A percentile compares a stretch with the other conserved stretches of the same genome.
phyloP scores from a whole-genome alignment of 2,797 vertebrate species.

The Triplophysa yarkandensis region DNA sequence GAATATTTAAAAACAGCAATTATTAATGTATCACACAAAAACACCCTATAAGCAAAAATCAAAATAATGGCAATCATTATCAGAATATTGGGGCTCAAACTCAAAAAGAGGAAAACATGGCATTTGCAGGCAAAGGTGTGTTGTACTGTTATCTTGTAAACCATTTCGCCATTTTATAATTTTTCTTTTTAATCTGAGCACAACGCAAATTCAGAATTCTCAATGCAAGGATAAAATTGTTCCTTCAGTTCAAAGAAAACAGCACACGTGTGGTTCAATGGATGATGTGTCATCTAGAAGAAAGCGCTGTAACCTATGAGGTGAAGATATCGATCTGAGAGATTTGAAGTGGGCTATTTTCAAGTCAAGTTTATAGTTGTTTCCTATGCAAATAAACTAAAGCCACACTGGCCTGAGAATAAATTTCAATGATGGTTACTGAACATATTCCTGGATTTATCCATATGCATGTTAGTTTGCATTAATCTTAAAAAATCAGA shows the following conservation, averaged over 20 bases:
- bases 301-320: slow-evolving; percentile 63
- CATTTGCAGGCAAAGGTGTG: slow-evolving; percentile 70
- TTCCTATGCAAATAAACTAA: background rate
- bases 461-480: background rate
- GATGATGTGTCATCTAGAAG: slow-evolving; percentile 49
- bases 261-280: slow-evolving; percentile 65
- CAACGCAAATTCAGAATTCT: slow-evolving; percentile 23
- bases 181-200: slow-evolving; percentile 34
- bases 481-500: slow-evolving; percentile 9
- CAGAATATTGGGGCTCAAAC: slow-evolving; percentile 41
- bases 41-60: slow-evolving; percentile 48
- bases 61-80: slow-evolving; percentile 39
- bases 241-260: slow-evolving; percentile 76
- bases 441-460: background rate
- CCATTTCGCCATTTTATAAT: slow-evolving; percentile 56
- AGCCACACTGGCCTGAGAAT: slow-evolving; percentile 7
- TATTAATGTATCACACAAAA: slow-evolving; percentile 30
- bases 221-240: slow-evolving; percentile 35
- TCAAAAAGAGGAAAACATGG: slow-evolving; percentile 72
- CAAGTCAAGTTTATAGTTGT: slow-evolving; percentile 4
- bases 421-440: background rate
- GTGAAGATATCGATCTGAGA: slow-evolving; percentile 69
- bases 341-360: slow-evolving; percentile 45
- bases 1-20: slow-evolving; percentile 29
- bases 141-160: slow-evolving; percentile 78